These are phyloP conservation scores for Phyto melanocephala DNA, from an alignment of 2,888 invertebrate genomes.

Conservation along the genomic window DNA sequence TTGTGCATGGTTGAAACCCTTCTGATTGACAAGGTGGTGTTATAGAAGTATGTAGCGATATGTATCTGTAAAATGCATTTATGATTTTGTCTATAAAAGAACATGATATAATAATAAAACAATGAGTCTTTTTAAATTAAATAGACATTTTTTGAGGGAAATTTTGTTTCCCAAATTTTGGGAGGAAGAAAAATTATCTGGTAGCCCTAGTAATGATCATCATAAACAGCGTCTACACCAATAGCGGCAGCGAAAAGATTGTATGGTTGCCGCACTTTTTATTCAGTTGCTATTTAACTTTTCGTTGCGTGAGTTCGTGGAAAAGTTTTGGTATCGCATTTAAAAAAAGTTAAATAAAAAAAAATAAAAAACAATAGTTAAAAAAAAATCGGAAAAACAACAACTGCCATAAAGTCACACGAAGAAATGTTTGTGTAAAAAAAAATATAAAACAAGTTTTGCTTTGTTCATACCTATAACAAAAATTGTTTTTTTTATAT, in stretches of 20 bases:
- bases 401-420: constrained; percentile 37
- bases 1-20: too few species aligned
- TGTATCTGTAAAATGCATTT: too few species aligned
- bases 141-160: too few species aligned
- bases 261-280: constrained; percentile 52
- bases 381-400: constrained; percentile 32
- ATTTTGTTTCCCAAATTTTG: too few species aligned
- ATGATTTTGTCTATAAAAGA: too few species aligned
- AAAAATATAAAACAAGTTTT: constrained; percentile 62
- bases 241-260: constrained; percentile 15
- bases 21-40: too few species aligned
- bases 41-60: too few species aligned
- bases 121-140: too few species aligned
- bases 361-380: background rate
- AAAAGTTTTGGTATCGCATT: constrained; percentile 3
- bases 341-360: constrained; percentile 15
- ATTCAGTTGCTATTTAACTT: constrained; percentile 66
- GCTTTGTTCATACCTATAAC: constrained; percentile 14
- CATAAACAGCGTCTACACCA: constrained; percentile 21
- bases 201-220: constrained; percentile 44
- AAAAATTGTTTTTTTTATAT: constrained; percentile 22
- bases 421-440: background rate
- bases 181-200: background rate
- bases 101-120: too few species aligned
- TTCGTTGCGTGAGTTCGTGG: constrained; percentile 63